Evolutionary conservation across 1,140 invertebrate species (phyloP).

Genomic region (Lordiphosa stackelbergi): DNA sequence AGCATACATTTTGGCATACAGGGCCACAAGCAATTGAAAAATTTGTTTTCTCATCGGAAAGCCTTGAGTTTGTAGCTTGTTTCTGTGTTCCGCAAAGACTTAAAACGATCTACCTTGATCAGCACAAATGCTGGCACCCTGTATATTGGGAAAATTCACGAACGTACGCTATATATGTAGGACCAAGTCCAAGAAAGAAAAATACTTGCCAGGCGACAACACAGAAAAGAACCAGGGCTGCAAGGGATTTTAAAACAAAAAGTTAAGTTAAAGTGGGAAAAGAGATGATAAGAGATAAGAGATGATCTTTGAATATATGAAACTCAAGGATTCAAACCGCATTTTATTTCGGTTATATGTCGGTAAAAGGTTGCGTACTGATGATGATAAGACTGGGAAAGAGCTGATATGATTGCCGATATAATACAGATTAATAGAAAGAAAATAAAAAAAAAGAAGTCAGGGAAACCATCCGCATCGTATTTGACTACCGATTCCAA

Average conservation of each 20-base stretch:
- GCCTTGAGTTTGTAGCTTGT: constrained; percentile 12
- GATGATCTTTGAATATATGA: constrained; percentile 3
- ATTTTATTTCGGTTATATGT: no score
- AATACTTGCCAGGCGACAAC: constrained; percentile 73
- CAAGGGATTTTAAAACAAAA: constrained; percentile 5
- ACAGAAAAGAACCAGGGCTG: constrained; percentile 28
- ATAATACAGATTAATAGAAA: no score
- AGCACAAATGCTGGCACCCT: constrained; percentile 12
- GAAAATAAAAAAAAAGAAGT: neutral
- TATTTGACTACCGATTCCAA: no score
- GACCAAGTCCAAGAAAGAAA: constrained; percentile 74
- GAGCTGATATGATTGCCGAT: no score
- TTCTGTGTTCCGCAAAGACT: no score
- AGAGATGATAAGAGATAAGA: neutral
- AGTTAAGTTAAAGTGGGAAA: neutral
- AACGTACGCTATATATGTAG: constrained; percentile 69
- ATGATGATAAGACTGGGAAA: no score
- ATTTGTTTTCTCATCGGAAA: constrained; percentile 29
- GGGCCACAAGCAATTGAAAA: constrained; percentile 44
- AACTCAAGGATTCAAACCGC: neutral
- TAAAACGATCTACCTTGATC: no score
- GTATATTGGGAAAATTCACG: constrained; percentile 64
- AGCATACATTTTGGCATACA: constrained; percentile 56
- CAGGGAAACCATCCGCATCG: neutral
- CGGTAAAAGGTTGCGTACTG: no score